phyloP scores from a whole-genome alignment of 2,113 vertebrate genomes.

The Taurulus bubalis region DNA sequence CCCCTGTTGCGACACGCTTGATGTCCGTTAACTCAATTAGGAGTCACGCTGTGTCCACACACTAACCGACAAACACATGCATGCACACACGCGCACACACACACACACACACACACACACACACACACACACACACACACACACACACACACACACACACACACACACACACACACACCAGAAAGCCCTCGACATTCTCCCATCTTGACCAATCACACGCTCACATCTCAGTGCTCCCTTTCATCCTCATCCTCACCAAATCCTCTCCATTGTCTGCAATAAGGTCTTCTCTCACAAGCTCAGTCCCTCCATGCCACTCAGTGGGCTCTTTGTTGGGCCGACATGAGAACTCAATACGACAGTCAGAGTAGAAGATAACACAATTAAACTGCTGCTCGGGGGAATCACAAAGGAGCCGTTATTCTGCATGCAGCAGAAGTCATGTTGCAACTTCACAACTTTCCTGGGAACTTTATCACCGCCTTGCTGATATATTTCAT shows the following conservation, averaged over 20 bases:
- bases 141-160: too few relatives aligned
- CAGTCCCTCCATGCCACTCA: background rate
- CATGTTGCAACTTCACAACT: background rate
- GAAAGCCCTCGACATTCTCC: constrained; percentile 34
- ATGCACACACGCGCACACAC: constrained; percentile 20
- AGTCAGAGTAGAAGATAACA: constrained; percentile 10
- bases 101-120: constrained; percentile 11
- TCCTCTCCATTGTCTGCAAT: constrained; percentile 31
- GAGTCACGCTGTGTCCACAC: constrained; percentile 23
- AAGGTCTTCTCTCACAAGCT: constrained; percentile 38
- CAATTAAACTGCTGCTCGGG: constrained; percentile 12
- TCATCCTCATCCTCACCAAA: constrained; percentile 38
- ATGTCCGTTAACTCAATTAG: constrained; percentile 64
- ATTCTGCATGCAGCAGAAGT: background rate
- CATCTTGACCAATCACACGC: constrained; percentile 26
- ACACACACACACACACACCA: constrained; percentile 16
- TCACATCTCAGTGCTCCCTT: constrained; percentile 31
- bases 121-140: constrained; percentile 9
- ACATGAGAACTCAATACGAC: constrained; percentile 20
- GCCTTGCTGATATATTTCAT: background rate
- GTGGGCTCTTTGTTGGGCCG: constrained; percentile 35
- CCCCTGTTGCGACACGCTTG: background rate
- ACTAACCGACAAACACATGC: too few relatives aligned
- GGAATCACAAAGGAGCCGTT: background rate
- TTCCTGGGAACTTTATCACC: background rate